phyloP scores from a whole-genome alignment of 2,888 invertebrate genomes.

The Cataglyphis altisquamis region DNA sequence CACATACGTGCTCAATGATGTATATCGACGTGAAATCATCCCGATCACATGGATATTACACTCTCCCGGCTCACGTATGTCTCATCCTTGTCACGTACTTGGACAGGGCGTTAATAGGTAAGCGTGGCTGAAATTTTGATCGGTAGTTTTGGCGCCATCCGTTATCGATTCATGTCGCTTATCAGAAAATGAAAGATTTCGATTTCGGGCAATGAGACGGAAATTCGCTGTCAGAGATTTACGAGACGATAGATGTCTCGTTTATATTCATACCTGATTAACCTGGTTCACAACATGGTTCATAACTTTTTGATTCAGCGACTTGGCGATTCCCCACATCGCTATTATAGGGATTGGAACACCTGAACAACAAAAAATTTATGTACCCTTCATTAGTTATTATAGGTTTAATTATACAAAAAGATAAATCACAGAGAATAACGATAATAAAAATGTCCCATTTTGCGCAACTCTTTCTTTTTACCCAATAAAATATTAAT shows the following conservation, averaged over 20 bases:
- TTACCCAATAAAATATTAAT: background rate
- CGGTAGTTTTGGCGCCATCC: constrained; percentile 3
- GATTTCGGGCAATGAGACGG: constrained; percentile 9
- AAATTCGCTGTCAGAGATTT: constrained; percentile 34
- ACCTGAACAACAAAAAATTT: constrained; percentile 85
- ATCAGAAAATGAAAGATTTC: constrained; percentile 42
- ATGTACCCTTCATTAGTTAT: constrained; percentile 21
- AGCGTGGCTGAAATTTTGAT: constrained; percentile 47
- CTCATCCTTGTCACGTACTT: constrained; percentile 37
- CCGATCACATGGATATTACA: background rate
- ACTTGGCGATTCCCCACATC: constrained; percentile 88
- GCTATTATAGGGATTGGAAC: constrained; percentile 88
- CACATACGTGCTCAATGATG: constrained; percentile 8
- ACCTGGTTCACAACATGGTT: constrained; percentile 77
- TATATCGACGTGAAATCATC: background rate
- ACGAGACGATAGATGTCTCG: background rate
- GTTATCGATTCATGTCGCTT: background rate
- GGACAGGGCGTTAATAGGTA: constrained; percentile 21
- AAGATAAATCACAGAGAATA: background rate
- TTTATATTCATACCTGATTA: constrained; percentile 76
- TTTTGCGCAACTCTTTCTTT: background rate
- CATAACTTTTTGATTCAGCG: constrained; percentile 77
- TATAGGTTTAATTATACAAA: background rate
- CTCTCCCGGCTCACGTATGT: too few species aligned
- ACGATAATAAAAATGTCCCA: background rate